Conservation (phyloP, 2,797 vertebrate genomes). For the Sorex maritimensis region DNA sequence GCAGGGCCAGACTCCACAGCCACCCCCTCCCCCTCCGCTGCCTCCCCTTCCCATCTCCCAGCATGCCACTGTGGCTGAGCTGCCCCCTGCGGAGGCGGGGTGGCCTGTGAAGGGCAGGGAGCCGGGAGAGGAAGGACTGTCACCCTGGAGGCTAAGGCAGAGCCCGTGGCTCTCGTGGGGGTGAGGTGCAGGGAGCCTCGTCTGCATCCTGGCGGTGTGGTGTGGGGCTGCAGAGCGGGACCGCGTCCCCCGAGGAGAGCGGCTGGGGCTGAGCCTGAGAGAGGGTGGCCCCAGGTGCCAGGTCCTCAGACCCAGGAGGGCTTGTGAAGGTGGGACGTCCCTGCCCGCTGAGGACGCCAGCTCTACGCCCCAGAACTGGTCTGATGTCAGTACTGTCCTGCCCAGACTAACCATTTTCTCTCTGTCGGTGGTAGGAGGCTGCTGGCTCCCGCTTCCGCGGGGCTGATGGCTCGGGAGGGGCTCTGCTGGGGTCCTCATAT, state of each 20-base stretch:
- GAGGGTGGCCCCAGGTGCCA: not conserved
- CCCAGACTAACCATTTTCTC: slow-evolving; percentile 49
- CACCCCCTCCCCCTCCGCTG: too few species aligned
- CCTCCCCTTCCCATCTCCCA: too few species aligned
- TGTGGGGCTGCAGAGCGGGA: not conserved
- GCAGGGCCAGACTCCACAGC: not conserved
- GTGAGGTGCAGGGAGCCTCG: too few species aligned
- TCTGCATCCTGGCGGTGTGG: not conserved
- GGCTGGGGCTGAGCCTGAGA: not conserved
- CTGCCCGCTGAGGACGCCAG: slow-evolving; percentile 45
- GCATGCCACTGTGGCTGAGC: too few species aligned
- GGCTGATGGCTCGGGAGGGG: not conserved
- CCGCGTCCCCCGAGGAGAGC: not conserved
- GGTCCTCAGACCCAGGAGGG: accelerated
- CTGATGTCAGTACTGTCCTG: not conserved
- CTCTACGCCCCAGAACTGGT: slow-evolving; percentile 55
- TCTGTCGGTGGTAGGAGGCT: not conserved
- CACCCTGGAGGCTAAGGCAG: too few species aligned
- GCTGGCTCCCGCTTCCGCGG: slow-evolving; percentile 35
- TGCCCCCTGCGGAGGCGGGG: too few species aligned
- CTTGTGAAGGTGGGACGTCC: not conserved
- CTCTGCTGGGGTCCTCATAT: not conserved
- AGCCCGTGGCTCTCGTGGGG: too few species aligned
- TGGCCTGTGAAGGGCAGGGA: too few species aligned
- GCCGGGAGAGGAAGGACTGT: too few species aligned